These are phyloP conservation scores for Phalacrocorax brasilianus DNA, from an alignment of 2,113 vertebrate species.

Conservation along the genomic window DNA sequence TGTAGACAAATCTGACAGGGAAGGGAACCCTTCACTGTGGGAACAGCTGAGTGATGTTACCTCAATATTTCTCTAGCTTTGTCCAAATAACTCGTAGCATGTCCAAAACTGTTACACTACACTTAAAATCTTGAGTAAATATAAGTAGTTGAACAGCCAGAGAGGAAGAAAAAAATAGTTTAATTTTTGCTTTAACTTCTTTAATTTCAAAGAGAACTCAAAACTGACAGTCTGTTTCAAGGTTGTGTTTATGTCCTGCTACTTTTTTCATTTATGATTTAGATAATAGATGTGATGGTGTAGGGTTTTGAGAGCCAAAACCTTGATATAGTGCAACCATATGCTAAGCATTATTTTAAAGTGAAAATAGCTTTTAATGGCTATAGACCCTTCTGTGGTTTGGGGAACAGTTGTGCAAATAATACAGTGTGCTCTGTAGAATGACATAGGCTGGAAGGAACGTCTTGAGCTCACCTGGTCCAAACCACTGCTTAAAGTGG, in stretches of 20 bases:
- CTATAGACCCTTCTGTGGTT: neutral
- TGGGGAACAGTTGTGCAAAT: neutral
- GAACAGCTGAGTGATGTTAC: neutral
- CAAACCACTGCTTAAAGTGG: neutral
- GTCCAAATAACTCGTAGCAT: neutral
- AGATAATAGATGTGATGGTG: neutral
- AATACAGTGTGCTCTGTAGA: neutral
- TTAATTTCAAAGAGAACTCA: neutral
- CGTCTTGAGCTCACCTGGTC: neutral
- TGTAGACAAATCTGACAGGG: neutral
- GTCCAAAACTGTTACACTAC: neutral
- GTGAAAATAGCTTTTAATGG: neutral
- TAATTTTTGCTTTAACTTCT: neutral
- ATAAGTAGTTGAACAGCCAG: neutral
- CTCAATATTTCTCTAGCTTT: neutral
- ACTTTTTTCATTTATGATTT: neutral
- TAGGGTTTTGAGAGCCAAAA: neutral
- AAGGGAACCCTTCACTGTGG: neutral
- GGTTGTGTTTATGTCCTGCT: neutral
- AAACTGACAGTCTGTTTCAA: neutral
- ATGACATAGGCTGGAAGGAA: neutral
- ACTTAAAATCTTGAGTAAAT: neutral
- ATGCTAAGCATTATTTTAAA: neutral
- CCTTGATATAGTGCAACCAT: neutral
- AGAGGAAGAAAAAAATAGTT: neutral